Evolutionary conservation across 2,888 invertebrate genomes (phyloP), one percentile per base, ranked within the genome.

Genomic region (Hololepta plana): DNA sequence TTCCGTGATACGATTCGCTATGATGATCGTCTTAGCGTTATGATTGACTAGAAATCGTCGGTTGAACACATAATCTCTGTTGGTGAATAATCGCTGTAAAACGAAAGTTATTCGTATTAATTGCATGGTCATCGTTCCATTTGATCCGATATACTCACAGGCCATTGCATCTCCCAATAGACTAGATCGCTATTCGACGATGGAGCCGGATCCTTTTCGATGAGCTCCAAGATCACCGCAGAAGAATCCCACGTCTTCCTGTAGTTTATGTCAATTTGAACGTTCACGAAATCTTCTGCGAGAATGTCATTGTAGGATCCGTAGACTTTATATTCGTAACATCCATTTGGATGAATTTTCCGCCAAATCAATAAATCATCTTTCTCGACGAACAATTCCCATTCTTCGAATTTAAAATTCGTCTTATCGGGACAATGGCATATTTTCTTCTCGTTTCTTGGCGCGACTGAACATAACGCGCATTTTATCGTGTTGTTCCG

Each of bases 151-250:
- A 29, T 28, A 59, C 68, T 59, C 50, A 80, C 79, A 36, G 87
- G 87, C 82, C 85, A 87, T 29, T 72, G 57, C 58, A 84, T 80
- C 56, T 85, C 84, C 87, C 87, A 87, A 42, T 87, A 85, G 30
- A 87, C 57, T 19, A 87, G 59, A 33, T 81, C 73, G 41, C 76
- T 74, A 36, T 73, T 67, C 1, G 55, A 47, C 2, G 59, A 43
- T 0, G 60, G 59, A 26, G 51, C 43, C 1, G 67, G 65, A 46
- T 72, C 67, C 4, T 62, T 53, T 38, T 82, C 81, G 5, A 82
- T 64, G 4, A 82, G 58, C 26, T 72, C 61, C 16, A 87, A 55
- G 14, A 69, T 57, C 2, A 76, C 67, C 1, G 80, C 82, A 1
- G 80, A 77, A 1, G 63, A 58, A 51, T 87, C 87, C 87, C 85